Conservation (phyloP, 1,140 invertebrate genomes). For the Mercenaria mercenaria region DNA sequence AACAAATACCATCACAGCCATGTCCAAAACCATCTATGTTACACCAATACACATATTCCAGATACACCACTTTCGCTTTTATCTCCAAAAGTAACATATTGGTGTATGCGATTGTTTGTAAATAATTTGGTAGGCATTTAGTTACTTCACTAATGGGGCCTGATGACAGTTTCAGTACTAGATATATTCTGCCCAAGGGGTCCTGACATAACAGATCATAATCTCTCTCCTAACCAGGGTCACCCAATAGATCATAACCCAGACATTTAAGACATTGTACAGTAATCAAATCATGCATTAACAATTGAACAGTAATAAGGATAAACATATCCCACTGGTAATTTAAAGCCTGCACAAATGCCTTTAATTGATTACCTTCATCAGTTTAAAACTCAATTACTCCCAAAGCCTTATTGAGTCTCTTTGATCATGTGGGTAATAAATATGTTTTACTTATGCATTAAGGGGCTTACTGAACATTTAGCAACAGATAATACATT, state of each 20-base stretch:
- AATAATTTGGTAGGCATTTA: conserved; percentile 10
- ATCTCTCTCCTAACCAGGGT: not conserved
- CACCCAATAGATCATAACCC: not conserved
- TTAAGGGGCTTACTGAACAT: too few species aligned
- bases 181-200: not conserved
- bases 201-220: conserved; percentile 28
- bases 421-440: too few species aligned
- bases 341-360: conserved; percentile 1
- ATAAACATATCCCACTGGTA: not conserved
- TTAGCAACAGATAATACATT: too few species aligned
- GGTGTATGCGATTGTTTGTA: not conserved
- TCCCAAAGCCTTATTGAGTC: not conserved
- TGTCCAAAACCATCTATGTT: not conserved
- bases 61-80: not conserved
- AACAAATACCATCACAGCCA: not conserved
- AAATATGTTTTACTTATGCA: too few species aligned
- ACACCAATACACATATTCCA: not conserved
- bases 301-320: conserved; percentile 4
- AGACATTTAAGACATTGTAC: conserved; percentile 4
- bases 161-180: conserved; percentile 13
- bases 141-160: conserved; percentile 12
- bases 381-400: not conserved
- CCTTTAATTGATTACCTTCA: conserved; percentile 20
- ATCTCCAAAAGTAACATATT: not conserved
- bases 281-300: conserved; percentile 36